Conservation (phyloP, 2,797 vertebrate genomes). For the Picus viridis region DNA sequence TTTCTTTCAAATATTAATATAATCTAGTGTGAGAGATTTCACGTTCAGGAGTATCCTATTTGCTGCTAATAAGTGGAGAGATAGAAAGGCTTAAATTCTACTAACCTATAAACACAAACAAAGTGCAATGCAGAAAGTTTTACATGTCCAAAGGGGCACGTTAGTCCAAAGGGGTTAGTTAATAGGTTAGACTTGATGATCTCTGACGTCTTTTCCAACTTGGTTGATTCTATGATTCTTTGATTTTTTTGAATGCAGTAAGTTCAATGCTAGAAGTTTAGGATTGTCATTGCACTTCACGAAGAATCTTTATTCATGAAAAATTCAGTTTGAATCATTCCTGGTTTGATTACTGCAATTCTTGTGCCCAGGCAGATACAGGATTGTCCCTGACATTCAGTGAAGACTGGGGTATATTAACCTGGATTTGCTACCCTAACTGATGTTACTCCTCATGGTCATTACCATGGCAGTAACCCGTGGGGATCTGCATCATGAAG, state of each 20-base stretch:
- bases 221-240: too few species aligned
- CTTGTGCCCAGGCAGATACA: background rate
- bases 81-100: background rate
- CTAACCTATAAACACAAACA: background rate
- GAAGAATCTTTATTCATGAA: background rate
- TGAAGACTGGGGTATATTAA: background rate
- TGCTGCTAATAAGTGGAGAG: background rate
- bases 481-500: background rate
- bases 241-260: background rate
- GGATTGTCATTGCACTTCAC: background rate
- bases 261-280: background rate
- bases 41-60: background rate
- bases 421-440: background rate
- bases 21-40: background rate
- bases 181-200: too few species aligned
- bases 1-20: conserved; percentile 6
- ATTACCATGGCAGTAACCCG: background rate
- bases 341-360: background rate
- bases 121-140: background rate
- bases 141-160: background rate
- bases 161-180: too few species aligned
- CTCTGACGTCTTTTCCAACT: too few species aligned
- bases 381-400: background rate
- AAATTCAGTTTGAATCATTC: background rate
- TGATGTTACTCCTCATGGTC: rapidly evolving